Evolutionary conservation across 1,140 invertebrate species (phyloP), one percentile per base, ranked within the genome.

Genomic region (Drosophila santomea): DNA sequence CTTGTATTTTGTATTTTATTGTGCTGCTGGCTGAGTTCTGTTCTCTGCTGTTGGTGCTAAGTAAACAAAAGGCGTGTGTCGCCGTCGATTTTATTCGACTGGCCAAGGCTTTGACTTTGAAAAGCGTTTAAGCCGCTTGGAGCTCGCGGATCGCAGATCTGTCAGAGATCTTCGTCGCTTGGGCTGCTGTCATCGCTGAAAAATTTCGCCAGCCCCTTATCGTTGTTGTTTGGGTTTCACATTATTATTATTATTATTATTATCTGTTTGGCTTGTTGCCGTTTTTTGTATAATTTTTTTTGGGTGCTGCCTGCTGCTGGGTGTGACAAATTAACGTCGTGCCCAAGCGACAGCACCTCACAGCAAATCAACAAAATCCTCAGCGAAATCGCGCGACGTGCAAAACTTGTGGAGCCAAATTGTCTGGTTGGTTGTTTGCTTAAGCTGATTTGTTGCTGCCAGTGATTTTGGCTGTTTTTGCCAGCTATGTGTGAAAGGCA

Each of bases 21-120:
- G 78, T 78, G 86, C 78, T 76, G 59, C 60, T 56, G 71, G 47
- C 54, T 62, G 14, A 15, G 43, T 20, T 20, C 43, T 45, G 17
- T 45, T 12, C 43, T 45, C 15, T 20, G 52, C 35, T 39, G 50
- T 58, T 64, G 57, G 47, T 66, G 74, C 62, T 76, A 83, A 88
- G 80, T 88, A 88, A 89, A 88, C 83, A 88, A 88, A 88, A 88
- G 83, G 83, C 83, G 83, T 88, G 83, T 88, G 78, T 80, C 78
- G 75, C 48, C 52, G 14, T 41, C 56, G 59, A 52, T 39, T 38
- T 62, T 10, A 8, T 39, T 39, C 12, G 36, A 56, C 57, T 60
- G 45, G 57, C 76, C 81, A 84, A 83, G 81, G 84, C 74, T 88
- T 80, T 78, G 84, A 80, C 84, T 88, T 89, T 89, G 80, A 80